Conservation (phyloP, 2,797 vertebrate species). For the Artibeus lituratus region DNA sequence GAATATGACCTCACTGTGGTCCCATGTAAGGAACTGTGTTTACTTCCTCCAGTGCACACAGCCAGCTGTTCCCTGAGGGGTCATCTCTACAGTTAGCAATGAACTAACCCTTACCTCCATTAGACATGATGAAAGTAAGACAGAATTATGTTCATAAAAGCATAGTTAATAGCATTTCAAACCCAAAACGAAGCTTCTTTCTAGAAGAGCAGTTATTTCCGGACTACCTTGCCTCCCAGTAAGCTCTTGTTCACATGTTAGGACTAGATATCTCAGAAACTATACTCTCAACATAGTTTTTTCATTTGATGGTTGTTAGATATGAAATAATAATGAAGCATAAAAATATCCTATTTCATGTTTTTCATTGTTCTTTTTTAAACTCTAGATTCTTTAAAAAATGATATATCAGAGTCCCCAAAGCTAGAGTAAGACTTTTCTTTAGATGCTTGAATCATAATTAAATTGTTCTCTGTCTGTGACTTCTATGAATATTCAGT, state of each 20-base stretch:
- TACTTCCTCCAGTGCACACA: background rate
- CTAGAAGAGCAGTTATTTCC: background rate
- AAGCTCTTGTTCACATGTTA: background rate
- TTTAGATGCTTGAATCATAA: constrained; percentile 24
- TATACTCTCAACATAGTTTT: background rate
- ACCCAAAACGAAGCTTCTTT: constrained; percentile 29
- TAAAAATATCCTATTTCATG: background rate
- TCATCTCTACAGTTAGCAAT: background rate
- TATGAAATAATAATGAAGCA: background rate
- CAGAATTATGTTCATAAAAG: constrained; percentile 2
- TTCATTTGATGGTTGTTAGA: background rate
- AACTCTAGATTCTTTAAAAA: background rate
- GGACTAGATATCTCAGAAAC: constrained; percentile 11
- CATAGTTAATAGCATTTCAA: background rate
- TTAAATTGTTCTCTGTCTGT: constrained; percentile 27
- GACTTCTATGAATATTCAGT: constrained; percentile 68
- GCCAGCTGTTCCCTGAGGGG: background rate
- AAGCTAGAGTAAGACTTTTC: background rate
- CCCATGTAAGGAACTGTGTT: background rate
- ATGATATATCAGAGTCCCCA: background rate
- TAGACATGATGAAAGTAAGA: background rate
- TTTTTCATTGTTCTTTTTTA: constrained; percentile 10
- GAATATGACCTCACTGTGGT: background rate
- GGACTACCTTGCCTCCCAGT: background rate
- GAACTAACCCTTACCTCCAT: background rate